Conservation (phyloP, 2,113 vertebrate species). For the Amphiprion ocellaris region DNA sequence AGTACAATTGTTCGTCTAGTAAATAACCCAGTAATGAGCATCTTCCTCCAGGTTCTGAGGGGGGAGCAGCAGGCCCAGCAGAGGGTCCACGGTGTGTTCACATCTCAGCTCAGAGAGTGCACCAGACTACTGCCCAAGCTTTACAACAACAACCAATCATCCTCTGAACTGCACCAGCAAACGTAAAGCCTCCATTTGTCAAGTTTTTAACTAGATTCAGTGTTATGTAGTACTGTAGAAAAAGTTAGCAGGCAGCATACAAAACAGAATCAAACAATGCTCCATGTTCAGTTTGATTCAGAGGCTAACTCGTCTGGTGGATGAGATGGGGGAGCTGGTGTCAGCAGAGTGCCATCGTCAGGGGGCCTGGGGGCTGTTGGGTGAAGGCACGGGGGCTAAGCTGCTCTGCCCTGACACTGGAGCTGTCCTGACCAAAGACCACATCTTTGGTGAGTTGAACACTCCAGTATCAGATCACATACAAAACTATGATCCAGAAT, state of each 20-base stretch:
- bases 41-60: slow-evolving; percentile 63
- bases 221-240: background rate
- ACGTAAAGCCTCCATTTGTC: slow-evolving; percentile 58
- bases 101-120: slow-evolving; percentile 66
- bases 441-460: slow-evolving; percentile 83
- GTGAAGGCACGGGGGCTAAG: slow-evolving; percentile 85
- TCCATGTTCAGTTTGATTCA: slow-evolving; percentile 63
- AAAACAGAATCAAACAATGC: background rate
- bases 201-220: background rate
- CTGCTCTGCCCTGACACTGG: slow-evolving; percentile 84
- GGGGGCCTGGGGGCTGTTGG: slow-evolving; percentile 86
- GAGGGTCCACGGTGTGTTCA: slow-evolving; percentile 60
- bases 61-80: slow-evolving; percentile 71
- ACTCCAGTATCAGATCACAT: background rate
- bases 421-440: slow-evolving; percentile 79
- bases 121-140: slow-evolving; percentile 63
- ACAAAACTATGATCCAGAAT: background rate
- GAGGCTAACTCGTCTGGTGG: slow-evolving; percentile 66
- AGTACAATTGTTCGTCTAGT: background rate
- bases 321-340: slow-evolving; percentile 81
- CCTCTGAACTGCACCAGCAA: slow-evolving; percentile 48
- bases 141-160: slow-evolving; percentile 32
- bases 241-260: background rate
- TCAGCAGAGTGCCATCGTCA: slow-evolving; percentile 86
- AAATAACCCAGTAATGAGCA: background rate